Evolutionary conservation across 2,113 vertebrate genomes (phyloP).

Genomic region (Leucosticte australis): DNA sequence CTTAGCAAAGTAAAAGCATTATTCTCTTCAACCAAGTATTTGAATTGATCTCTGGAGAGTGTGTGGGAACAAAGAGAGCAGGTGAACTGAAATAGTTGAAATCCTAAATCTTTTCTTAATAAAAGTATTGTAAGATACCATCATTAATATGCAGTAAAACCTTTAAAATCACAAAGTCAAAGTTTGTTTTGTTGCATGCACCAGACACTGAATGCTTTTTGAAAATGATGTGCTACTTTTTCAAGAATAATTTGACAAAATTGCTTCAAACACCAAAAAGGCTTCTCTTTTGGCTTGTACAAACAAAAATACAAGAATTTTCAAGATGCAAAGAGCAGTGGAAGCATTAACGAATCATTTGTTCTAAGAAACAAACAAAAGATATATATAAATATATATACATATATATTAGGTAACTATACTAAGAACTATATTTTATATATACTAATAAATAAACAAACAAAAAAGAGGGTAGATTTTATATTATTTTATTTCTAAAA

Average conservation of each 20-base stretch:
- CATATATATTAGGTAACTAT: too few relatives aligned
- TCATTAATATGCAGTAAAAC: neutral
- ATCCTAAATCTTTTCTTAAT: neutral
- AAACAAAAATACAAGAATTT: neutral
- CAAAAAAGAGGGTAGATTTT: accelerated
- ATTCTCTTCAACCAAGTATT: neutral
- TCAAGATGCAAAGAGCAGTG: neutral
- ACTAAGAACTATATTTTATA: neutral
- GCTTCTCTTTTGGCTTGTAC: neutral
- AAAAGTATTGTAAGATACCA: neutral
- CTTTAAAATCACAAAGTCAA: neutral
- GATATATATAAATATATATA: too few relatives aligned
- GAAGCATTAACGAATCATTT: neutral
- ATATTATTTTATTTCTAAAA: neutral
- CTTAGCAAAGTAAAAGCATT: neutral
- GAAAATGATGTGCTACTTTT: neutral
- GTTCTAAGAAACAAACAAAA: neutral
- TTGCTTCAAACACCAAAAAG: neutral
- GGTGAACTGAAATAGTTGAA: neutral
- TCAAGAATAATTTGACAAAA: neutral
- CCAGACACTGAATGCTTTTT: neutral
- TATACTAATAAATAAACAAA: neutral
- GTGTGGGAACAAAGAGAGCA: neutral
- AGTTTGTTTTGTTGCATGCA: neutral
- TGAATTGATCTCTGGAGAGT: neutral